Evolutionary conservation across 2,888 invertebrate genomes (phyloP), one percentile per base, ranked within the genome.

Genomic region (Mechanitis messenoides): DNA sequence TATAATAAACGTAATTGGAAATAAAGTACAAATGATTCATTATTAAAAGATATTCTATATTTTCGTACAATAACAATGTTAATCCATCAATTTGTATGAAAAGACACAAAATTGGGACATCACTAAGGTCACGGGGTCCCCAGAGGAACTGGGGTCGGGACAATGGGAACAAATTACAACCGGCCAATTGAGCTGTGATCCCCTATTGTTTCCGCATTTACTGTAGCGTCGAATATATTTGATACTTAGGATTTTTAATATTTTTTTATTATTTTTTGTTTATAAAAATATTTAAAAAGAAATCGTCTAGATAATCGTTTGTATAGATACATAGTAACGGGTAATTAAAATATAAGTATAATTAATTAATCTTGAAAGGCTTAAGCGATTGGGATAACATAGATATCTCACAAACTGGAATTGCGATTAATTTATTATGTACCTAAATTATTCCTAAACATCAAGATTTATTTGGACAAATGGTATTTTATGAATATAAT

Each of bases 111-210:
- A 62, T 62, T 54, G 46, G 57, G 42, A 35, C 31, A 55, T 57
- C 57, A 55, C 45, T 63, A 84, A 79, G 80, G 77, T 83, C 84
- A 84, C 82, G 69, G 58, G 78, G 77, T 78, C 71, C 69, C 68
- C 64, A 60, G 68, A 70, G 68, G 69, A 68, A 65, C 63, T 70
- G 67, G 72, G 65, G 66, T 58, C 64, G 64, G 68, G 85, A 90
- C 90, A 90, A 90, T 90, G 71, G 83, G 79, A 79, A 82, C 78
- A 85, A 88, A 88, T 89, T 86, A 88, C 87, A 78, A 76, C 85
- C 86, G 88, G 86, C 87, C 90, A 90, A 90, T 90, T 90, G 89
- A 85, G 83, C 79, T 74, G 83, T 84, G 87, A 87, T 88, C 77
- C 86, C 82, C 84, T 81, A 88, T 88, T 89, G 89, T 89, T 87